A percentile compares a stretch with the other conserved stretches of the same genome.
Evolutionary conservation across 2,888 invertebrate species (phyloP).

Genomic region (Plusia festucae): DNA sequence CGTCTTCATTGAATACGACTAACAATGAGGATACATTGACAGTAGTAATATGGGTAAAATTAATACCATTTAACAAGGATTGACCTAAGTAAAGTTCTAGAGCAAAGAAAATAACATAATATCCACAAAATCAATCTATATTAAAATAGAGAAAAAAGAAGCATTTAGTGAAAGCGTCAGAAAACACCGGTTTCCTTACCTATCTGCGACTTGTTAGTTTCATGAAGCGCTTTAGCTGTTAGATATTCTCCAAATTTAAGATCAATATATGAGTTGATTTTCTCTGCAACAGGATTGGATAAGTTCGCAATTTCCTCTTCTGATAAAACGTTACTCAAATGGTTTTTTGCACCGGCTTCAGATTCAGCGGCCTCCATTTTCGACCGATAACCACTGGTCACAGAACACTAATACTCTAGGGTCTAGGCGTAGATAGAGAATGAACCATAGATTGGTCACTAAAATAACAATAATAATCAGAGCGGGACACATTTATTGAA

Average conservation of each 20-base stretch:
- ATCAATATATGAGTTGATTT: constrained; percentile 89
- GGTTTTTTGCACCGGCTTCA: constrained; percentile 83
- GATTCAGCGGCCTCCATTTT: constrained; percentile 84
- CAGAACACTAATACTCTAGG: no score
- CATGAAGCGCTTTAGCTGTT: constrained; percentile 93
- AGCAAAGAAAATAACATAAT: neutral
- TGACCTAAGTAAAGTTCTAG: neutral
- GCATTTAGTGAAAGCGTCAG: constrained; percentile 62
- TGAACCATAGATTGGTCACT: no score
- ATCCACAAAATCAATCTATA: no score
- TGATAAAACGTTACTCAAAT: constrained; percentile 83
- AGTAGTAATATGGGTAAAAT: neutral
- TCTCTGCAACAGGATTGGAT: constrained; percentile 80
- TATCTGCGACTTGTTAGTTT: constrained; percentile 90
- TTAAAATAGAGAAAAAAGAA: constrained; percentile 8
- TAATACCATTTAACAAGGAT: neutral
- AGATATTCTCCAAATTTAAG: constrained; percentile 92
- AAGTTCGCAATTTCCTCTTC: constrained; percentile 78
- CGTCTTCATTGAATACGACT: constrained; percentile 13
- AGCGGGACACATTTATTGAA: no score
- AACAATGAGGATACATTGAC: constrained; percentile 25
- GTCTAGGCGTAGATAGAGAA: no score
- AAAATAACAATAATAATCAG: no score
- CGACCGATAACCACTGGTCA: constrained; percentile 37
- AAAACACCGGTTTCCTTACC: constrained; percentile 86